phyloP scores from a whole-genome alignment of 2,113 vertebrate species.

The Oncorhynchus kisutch region DNA sequence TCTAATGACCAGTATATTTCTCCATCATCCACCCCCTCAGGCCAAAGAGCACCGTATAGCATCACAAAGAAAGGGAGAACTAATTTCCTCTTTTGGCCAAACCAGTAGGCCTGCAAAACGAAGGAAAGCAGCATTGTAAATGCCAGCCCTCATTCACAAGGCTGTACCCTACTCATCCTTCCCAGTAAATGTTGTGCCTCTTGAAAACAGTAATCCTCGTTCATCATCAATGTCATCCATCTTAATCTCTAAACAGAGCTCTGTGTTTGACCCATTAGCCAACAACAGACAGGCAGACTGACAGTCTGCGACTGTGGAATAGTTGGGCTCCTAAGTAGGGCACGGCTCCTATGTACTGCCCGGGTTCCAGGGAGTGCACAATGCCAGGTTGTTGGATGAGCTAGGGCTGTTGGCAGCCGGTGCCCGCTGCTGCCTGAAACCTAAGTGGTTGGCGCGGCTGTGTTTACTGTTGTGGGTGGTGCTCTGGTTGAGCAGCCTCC shows the following conservation, averaged over 20 bases:
- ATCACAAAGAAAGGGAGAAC: not conserved
- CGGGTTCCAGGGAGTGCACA: not conserved
- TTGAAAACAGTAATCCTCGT: not conserved
- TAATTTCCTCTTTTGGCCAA: conserved; percentile 30
- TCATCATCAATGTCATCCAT: not conserved
- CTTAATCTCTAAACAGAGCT: not conserved
- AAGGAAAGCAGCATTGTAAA: too few relatives aligned
- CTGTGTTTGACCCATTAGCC: not conserved
- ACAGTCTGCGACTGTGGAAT: not conserved
- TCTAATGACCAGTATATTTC: conserved; percentile 9
- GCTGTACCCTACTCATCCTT: too few relatives aligned
- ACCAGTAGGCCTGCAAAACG: too few relatives aligned
- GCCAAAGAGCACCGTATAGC: not conserved
- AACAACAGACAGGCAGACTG: not conserved
- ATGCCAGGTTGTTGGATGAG: not conserved
- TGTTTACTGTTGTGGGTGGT: conserved; percentile 14
- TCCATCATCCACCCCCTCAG: not conserved
- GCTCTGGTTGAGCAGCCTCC: not conserved
- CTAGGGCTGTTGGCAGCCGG: conserved; percentile 5
- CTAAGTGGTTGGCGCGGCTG: not conserved
- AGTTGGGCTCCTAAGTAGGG: not conserved
- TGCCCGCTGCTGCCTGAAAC: not conserved
- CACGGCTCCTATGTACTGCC: not conserved
- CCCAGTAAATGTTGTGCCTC: too few relatives aligned
- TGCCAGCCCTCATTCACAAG: too few relatives aligned